These are phyloP conservation scores for Hepsetus odoe DNA, from an alignment of 2,113 vertebrate genomes.

Conservation along the genomic window DNA sequence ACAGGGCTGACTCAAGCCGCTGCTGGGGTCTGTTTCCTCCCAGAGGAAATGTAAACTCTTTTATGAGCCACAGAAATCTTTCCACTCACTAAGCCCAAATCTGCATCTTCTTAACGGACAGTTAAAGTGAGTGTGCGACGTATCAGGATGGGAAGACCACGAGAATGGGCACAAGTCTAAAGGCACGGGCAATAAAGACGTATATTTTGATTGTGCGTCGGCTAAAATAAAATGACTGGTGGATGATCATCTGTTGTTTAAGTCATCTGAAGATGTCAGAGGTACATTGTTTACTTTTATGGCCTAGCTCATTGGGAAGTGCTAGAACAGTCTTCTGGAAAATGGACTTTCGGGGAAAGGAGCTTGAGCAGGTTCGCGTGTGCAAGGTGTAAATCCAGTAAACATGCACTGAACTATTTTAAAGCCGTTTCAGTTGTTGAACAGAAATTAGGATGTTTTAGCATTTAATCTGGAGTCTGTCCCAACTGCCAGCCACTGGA, in stretches of 20 bases:
- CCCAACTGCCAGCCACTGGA: neutral
- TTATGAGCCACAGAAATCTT: slow-evolving; percentile 34
- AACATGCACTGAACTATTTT: too few relatives aligned
- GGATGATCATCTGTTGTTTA: neutral
- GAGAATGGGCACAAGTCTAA: neutral
- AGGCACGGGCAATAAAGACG: neutral
- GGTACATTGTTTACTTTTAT: too few relatives aligned
- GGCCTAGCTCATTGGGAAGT: too few relatives aligned
- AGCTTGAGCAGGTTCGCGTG: too few relatives aligned
- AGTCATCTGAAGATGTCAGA: neutral
- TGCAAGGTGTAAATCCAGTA: too few relatives aligned
- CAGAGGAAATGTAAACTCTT: slow-evolving; percentile 43
- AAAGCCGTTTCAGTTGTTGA: neutral
- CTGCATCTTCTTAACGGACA: slow-evolving; percentile 20
- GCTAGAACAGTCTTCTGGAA: too few relatives aligned
- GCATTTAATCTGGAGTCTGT: neutral
- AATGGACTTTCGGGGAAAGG: too few relatives aligned
- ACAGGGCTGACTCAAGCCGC: slow-evolving; percentile 38
- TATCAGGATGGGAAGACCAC: slow-evolving; percentile 7
- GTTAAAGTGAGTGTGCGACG: slow-evolving; percentile 7
- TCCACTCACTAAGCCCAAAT: slow-evolving; percentile 30
- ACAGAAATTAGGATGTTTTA: neutral
- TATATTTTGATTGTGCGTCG: neutral
- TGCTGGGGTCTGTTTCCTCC: slow-evolving; percentile 47
- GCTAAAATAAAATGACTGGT: neutral